Conservation (phyloP, 2,797 vertebrate genomes). For the Morus bassanus region DNA sequence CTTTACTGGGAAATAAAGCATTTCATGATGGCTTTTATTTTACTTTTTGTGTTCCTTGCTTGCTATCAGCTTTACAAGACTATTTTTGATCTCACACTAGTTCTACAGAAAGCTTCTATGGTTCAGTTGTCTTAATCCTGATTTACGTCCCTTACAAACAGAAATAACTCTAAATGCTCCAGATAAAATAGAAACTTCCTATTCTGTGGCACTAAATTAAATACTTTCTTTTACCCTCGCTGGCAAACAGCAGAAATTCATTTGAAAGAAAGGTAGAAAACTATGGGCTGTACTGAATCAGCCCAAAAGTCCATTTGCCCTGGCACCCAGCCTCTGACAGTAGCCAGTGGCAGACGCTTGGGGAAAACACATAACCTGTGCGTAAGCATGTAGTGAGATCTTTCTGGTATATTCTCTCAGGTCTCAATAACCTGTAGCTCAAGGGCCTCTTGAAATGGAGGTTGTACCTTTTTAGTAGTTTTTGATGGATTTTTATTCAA, state of each 20-base stretch:
- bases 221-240: neutral
- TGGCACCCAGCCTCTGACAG: neutral
- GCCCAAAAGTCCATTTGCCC: neutral
- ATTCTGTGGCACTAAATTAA: neutral
- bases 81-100: neutral
- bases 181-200: neutral
- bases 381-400: neutral
- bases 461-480: neutral
- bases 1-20: neutral
- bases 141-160: neutral
- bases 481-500: neutral
- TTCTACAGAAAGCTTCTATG: constrained; percentile 1
- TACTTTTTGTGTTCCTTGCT: neutral
- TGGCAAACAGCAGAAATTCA: neutral
- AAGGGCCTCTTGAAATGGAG: neutral
- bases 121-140: neutral
- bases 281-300: neutral
- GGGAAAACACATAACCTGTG: neutral
- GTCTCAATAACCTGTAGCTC: neutral
- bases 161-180: neutral
- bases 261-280: neutral
- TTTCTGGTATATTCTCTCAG: neutral
- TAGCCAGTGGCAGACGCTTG: neutral
- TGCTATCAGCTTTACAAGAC: neutral
- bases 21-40: constrained; percentile 5